A percentile compares a stretch with the other conserved stretches of the same genome.
phyloP scores from a whole-genome alignment of 2,797 vertebrate genomes.

The Hyperoplus immaculatus region DNA sequence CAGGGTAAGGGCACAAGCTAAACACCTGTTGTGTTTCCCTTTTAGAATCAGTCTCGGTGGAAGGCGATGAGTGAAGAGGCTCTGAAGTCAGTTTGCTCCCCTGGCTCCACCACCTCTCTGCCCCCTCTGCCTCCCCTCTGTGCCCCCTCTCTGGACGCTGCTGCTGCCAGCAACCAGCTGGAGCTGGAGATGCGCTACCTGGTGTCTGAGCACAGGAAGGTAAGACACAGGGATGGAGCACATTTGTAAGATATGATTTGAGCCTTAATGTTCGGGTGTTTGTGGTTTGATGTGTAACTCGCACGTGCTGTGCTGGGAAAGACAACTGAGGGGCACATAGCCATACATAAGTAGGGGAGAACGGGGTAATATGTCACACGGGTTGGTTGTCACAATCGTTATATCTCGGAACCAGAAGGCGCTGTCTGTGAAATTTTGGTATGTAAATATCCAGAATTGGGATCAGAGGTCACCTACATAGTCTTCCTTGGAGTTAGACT shows the following conservation, averaged over 20 bases:
- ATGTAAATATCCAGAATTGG: no score
- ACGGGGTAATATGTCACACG: no score
- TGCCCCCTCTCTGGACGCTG: conserved; percentile 87
- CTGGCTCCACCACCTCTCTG: conserved; percentile 87
- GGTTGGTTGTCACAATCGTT: no score
- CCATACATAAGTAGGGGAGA: background rate
- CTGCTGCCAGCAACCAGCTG: conserved; percentile 91
- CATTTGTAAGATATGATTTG: no score
- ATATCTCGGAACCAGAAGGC: no score
- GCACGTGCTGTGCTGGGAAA: background rate
- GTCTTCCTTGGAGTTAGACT: no score
- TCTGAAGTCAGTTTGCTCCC: conserved; percentile 92
- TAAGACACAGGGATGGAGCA: conserved; percentile 66
- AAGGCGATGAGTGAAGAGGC: conserved; percentile 97
- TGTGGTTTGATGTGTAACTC: background rate
- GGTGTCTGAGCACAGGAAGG: conserved; percentile 95
- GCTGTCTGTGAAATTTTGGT: no score
- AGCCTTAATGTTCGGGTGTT: background rate
- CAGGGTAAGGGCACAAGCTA: background rate
- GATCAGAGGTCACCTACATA: no score
- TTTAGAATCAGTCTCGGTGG: conserved; percentile 91
- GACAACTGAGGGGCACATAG: background rate
- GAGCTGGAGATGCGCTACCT: conserved; percentile 93
- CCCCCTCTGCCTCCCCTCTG: conserved; percentile 91
- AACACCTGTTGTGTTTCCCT: background rate